Percentiles rank a stretch among this genome's conserved stretches.
These are phyloP conservation scores for Labia minor DNA, from an alignment of 2,888 invertebrate genomes.

Conservation along the genomic window DNA sequence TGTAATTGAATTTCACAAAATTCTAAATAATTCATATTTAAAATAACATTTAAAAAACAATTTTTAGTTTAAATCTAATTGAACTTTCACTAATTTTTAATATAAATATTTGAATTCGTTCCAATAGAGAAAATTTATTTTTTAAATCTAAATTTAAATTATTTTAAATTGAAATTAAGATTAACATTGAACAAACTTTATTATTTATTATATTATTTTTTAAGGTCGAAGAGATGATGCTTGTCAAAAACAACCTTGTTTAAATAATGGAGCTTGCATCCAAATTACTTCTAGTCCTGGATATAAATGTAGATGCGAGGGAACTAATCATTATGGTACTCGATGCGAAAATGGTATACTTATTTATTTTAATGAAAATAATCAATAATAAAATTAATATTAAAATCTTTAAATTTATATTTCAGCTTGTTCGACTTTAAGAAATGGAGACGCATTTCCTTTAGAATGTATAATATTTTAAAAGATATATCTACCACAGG, in stretches of 20 bases:
- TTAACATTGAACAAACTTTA: too few species aligned
- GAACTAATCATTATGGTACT: constrained; percentile 61
- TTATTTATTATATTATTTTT: too few species aligned
- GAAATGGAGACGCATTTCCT: background rate
- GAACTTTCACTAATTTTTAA: too few species aligned
- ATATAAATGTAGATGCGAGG: constrained; percentile 57
- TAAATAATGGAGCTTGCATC: constrained; percentile 53
- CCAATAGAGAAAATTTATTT: too few species aligned
- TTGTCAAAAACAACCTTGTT: constrained; percentile 55
- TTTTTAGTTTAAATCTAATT: too few species aligned
- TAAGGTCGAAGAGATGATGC: constrained; percentile 46
- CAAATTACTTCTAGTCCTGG: constrained; percentile 53
- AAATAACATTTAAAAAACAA: too few species aligned
- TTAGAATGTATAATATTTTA: background rate
- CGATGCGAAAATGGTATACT: constrained; percentile 56
- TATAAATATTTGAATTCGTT: too few species aligned
- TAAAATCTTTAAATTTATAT: background rate
- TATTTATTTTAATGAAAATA: too few species aligned
- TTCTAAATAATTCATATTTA: too few species aligned
- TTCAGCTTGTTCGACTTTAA: background rate
- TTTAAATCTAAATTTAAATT: too few species aligned
- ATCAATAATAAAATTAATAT: background rate
- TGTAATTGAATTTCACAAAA: too few species aligned
- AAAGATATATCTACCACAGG: background rate
- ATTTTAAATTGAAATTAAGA: too few species aligned